phyloP scores from a whole-genome alignment of 2,113 vertebrate species.

The Gallinago media region DNA sequence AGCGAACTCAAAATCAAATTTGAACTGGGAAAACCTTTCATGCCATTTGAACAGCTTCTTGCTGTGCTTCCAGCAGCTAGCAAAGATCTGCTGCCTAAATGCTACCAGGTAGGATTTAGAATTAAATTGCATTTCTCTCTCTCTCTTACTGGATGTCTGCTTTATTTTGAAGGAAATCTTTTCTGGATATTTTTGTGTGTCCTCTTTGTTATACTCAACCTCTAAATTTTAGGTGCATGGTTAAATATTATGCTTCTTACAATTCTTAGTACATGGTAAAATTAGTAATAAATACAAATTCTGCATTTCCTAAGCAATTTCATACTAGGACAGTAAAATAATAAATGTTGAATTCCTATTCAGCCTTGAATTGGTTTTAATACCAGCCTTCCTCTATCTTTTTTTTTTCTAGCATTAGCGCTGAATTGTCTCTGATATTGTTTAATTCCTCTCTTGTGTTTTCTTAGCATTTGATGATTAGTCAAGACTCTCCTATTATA shows the following conservation, averaged over 20 bases:
- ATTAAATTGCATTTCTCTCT: background rate
- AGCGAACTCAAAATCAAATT: conserved; percentile 85
- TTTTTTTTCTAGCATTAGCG: background rate
- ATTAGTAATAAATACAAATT: background rate
- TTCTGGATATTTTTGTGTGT: background rate
- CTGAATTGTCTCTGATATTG: background rate
- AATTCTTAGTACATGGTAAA: background rate
- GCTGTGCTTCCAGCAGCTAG: conserved; percentile 95
- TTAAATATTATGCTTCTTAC: background rate
- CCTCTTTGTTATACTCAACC: background rate
- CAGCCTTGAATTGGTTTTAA: background rate
- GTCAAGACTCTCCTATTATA: conserved; percentile 89
- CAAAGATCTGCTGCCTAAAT: conserved; percentile 89
- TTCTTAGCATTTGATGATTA: conserved; percentile 91
- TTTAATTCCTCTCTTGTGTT: conserved; percentile 8
- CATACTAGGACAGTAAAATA: background rate
- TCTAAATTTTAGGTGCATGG: background rate
- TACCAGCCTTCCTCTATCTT: background rate
- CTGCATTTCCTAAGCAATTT: background rate
- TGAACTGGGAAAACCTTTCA: conserved; percentile 91
- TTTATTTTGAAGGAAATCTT: background rate
- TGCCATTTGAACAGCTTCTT: conserved; percentile 97
- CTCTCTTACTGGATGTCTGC: background rate
- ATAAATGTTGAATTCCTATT: background rate
- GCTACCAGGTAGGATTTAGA: conserved; percentile 86